Evolutionary conservation across 2,888 invertebrate genomes (phyloP).

Genomic region (Tillus elongatus): DNA sequence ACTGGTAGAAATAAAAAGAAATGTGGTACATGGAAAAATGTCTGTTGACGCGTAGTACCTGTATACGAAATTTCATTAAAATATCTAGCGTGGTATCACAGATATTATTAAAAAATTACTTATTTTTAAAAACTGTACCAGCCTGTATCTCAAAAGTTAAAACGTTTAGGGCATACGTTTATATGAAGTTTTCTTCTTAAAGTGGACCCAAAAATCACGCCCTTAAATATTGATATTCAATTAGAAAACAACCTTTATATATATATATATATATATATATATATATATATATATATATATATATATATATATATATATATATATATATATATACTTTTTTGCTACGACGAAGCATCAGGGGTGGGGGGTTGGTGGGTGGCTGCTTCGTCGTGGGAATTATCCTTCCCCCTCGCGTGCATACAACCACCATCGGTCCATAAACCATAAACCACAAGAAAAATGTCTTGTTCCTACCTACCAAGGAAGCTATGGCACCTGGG

Average conservation of each 20-base stretch:
- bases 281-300: too few relatives aligned
- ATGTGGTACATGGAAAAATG: conserved; percentile 3
- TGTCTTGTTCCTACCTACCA: too few relatives aligned
- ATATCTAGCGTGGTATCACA: conserved; percentile 2
- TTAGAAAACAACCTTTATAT: background rate
- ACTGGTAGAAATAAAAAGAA: conserved; percentile 1
- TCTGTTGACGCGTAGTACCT: conserved; percentile 1
- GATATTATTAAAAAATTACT: conserved; percentile 1
- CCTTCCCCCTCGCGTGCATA: too few relatives aligned
- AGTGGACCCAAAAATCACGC: conserved; percentile 1
- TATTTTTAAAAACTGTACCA: conserved; percentile 1
- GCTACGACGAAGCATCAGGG: too few relatives aligned
- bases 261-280: too few relatives aligned
- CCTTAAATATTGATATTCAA: conserved; percentile 3
- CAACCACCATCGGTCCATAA: too few relatives aligned
- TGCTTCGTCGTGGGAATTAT: too few relatives aligned
- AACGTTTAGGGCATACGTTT: conserved; percentile 1
- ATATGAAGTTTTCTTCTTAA: conserved; percentile 2
- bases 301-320: too few relatives aligned
- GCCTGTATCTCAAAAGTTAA: conserved; percentile 2
- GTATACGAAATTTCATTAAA: background rate
- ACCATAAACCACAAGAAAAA: too few relatives aligned
- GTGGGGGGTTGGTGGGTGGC: too few relatives aligned
- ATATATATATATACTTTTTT: too few relatives aligned
- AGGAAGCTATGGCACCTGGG: too few relatives aligned